Conservation (phyloP, 2,797 vertebrate species). For the Apogon talboti region DNA sequence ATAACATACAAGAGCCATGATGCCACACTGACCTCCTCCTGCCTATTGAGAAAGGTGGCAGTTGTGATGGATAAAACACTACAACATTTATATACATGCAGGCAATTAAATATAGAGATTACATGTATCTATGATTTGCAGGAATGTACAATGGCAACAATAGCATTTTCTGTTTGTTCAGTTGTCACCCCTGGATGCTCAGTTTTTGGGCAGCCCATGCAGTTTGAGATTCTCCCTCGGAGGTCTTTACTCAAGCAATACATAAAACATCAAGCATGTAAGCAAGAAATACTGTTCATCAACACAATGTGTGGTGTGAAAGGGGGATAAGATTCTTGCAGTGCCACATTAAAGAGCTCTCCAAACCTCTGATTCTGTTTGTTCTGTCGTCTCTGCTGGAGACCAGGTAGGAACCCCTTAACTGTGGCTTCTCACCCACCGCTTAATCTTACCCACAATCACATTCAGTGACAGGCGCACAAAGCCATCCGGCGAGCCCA, state of each 20-base stretch:
- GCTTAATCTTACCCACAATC: slow-evolving; percentile 86
- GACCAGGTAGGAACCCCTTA: slow-evolving; percentile 83
- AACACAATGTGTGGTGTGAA: slow-evolving; percentile 63
- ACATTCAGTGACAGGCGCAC: slow-evolving; percentile 82
- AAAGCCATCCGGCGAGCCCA: slow-evolving; percentile 81
- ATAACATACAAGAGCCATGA: too few species aligned
- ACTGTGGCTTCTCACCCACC: slow-evolving; percentile 79
- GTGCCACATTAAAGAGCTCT: slow-evolving; percentile 63
- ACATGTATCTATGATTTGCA: too few species aligned
- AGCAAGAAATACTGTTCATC: slow-evolving; percentile 52
- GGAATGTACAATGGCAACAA: too few species aligned
- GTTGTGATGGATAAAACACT: too few species aligned
- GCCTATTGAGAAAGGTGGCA: too few species aligned
- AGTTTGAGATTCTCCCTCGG: slow-evolving; percentile 44
- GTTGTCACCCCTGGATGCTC: slow-evolving; percentile 35
- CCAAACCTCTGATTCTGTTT: slow-evolving; percentile 67
- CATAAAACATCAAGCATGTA: slow-evolving; percentile 65
- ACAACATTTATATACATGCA: too few species aligned
- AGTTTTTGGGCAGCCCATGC: slow-evolving; percentile 30
- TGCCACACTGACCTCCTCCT: too few species aligned
- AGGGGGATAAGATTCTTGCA: slow-evolving; percentile 47
- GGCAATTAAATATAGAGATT: too few species aligned
- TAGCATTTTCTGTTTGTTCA: slow-evolving; percentile 16
- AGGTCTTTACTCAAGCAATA: slow-evolving; percentile 59
- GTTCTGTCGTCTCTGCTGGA: slow-evolving; percentile 75